Base-by-base conservation (phyloP, 1,140 invertebrate species). In the Aleiodes sp. region DNA sequence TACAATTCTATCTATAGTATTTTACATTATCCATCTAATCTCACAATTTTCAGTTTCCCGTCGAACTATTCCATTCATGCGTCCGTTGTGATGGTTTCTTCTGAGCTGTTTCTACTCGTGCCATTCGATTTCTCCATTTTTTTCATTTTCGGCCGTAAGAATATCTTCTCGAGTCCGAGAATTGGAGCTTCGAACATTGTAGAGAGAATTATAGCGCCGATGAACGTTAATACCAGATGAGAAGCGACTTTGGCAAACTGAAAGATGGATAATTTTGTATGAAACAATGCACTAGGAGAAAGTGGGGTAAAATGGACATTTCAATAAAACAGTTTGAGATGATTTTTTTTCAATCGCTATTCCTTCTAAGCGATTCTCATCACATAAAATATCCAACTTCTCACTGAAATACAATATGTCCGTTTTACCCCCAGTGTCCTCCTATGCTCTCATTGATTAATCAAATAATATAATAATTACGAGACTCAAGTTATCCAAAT, bases 111-210 rank as follows among this genome's bases (percentile, higher is more conserved):
- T 4, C 46, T 4, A 4, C 46, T 52, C 1, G 46, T 24, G 4
- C 19, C 26, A 2, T 52, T 12, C 8, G 46, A 24, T 21, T 24
- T 52, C 9, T 52, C 46, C 4, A 21, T 2, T 4, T 52, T 52
- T 52, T 52, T 52, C 21, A 52, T 16, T 24, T 12, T 81, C 70
- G 73, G 76, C 39, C 78, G 78, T 2, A 91, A 78, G 24, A 92
- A 82, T 62, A 92, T 88, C 72, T 89, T 91, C 80, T 92, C 91
- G 16, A 93, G 86, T 12, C 89, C 88, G 66, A 92, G 88, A 70
- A 93, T 89, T 3, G 91, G 91, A 3, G 91, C 91, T 81, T 93
- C 91, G 69, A 92, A 92, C 43, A 89, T 84, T 19, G 90, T 80
- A 61, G 91, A 91, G 9, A 92, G 78, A 16, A 92, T 68, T 21